Evolutionary conservation across 2,888 invertebrate species (phyloP).

Genomic region (Gandaritis pyraliata): DNA sequence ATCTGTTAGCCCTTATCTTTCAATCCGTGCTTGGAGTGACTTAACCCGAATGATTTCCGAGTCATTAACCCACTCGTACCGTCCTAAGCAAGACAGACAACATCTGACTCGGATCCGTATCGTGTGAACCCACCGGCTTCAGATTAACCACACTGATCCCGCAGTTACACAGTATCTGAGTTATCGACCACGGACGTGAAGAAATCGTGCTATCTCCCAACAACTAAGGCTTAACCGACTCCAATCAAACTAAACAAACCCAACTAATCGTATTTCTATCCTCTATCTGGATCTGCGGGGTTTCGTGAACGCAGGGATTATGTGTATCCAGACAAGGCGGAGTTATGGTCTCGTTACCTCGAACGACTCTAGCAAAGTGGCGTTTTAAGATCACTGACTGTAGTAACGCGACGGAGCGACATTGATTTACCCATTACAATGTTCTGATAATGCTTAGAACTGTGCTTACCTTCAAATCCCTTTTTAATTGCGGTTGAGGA

Average conservation of each 20-base stretch:
- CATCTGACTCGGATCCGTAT: constrained; percentile 82
- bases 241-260: constrained; percentile 84
- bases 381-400: constrained; percentile 58
- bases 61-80: constrained; percentile 79
- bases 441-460: constrained; percentile 52
- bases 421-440: constrained; percentile 55
- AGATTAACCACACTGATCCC: constrained; percentile 75
- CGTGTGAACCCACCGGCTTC: constrained; percentile 74
- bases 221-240: constrained; percentile 77
- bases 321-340: constrained; percentile 69
- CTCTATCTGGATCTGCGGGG: constrained; percentile 72
- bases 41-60: constrained; percentile 83
- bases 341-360: constrained; percentile 79
- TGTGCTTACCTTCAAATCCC: constrained; percentile 43
- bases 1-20: constrained; percentile 80
- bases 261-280: constrained; percentile 79
- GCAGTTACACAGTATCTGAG: constrained; percentile 73
- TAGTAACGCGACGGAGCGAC: constrained; percentile 49
- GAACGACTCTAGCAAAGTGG: constrained; percentile 66
- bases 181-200: constrained; percentile 80
- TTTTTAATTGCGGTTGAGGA: constrained; percentile 43
- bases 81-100: constrained; percentile 83
- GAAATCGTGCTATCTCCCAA: constrained; percentile 80
- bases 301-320: constrained; percentile 76
- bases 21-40: constrained; percentile 76